Base-by-base conservation (phyloP, 2,113 vertebrate species). In the Cygnus buccinator region DNA sequence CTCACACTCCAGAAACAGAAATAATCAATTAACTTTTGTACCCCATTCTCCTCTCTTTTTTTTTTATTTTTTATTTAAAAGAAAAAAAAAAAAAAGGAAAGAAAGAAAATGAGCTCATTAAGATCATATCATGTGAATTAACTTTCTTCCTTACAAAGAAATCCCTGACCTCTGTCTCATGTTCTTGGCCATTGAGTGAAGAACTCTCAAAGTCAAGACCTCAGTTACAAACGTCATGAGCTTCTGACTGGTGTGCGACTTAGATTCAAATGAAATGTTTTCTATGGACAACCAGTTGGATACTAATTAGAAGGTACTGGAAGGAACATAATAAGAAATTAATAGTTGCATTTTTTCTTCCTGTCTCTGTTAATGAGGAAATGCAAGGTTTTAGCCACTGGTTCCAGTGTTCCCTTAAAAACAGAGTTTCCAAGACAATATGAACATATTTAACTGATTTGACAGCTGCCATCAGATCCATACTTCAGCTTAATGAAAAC, bases 401-500 rank as follows among this genome's bases (percentile, higher is more conserved):
- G 52, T 65, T 89, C 52, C 80, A 72, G 28, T 66, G 54, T 39
- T 91, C 54, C 77, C 75, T 87, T 91, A 79, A 93, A 93, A 87
- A 17, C 58, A 92, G 58, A 90, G 80, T 91, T 82, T 81, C 90
- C 61, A 81, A 85, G 90, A 78, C 43, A 48, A 1, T 33, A 82
- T 84, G 76, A 88, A 96, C 86, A 50, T 41, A 82, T 80, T 70
- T 86, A 81, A 89, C 85, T 31, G 77, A 82, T 73, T 91, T 9
- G 26, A 92, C 94, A 94, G 88, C 74, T 65, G 82, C 95, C 86
- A 65, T 80, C 48, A 67, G 92, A 87, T 82, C 63, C 55, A 46
- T 65, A 22, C 82, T 19, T 73, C 50, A 82, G 77, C 70, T 48
- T 95, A 96, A 97, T 93, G 93, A 87, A 97, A 97, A 89, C 77